phyloP scores from a whole-genome alignment of 1,140 invertebrate genomes.

The Dendrolimus kikuchii region DNA sequence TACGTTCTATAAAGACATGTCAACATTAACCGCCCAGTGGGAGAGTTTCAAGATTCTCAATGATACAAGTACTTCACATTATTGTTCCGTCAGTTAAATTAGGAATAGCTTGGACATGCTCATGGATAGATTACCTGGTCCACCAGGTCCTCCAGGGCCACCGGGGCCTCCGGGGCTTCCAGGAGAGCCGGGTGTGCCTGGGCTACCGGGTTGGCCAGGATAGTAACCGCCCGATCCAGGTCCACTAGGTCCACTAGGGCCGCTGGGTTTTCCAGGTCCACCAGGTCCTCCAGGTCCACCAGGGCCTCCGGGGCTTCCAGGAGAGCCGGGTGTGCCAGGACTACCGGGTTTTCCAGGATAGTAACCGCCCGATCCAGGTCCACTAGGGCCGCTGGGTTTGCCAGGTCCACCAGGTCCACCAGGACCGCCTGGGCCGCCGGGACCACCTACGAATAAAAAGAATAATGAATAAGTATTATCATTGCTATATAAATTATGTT shows the following conservation, averaged over 20 bases:
- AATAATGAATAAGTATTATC: too few relatives aligned
- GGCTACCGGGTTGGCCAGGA: constrained; percentile 10
- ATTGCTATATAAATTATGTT: too few relatives aligned
- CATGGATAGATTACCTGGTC: constrained; percentile 5
- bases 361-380: neutral
- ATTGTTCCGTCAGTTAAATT: too few relatives aligned
- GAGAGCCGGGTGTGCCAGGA: constrained; percentile 24
- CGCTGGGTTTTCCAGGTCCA: constrained; percentile 9
- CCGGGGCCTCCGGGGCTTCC: constrained; percentile 9
- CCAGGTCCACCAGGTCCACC: constrained; percentile 18
- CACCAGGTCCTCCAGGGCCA: constrained; percentile 5
- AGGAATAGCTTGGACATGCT: too few relatives aligned
- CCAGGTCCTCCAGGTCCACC: constrained; percentile 14
- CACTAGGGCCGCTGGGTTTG: constrained; percentile 12
- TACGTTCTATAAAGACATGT: too few relatives aligned
- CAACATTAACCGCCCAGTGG: too few relatives aligned
- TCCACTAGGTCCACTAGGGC: constrained; percentile 8
- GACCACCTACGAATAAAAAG: neutral
- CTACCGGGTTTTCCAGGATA: constrained; percentile 12
- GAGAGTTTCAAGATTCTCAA: too few relatives aligned
- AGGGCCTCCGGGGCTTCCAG: constrained; percentile 22
- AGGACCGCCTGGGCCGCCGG: constrained; percentile 10
- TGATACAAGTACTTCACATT: too few relatives aligned
- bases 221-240: constrained; percentile 16
- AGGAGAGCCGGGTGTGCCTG: constrained; percentile 5